Percentiles rank a stretch among this genome's conserved stretches.
phyloP scores from a whole-genome alignment of 35 echinoderm and acorn worm species.

The Apostichopus parvimensis region DNA sequence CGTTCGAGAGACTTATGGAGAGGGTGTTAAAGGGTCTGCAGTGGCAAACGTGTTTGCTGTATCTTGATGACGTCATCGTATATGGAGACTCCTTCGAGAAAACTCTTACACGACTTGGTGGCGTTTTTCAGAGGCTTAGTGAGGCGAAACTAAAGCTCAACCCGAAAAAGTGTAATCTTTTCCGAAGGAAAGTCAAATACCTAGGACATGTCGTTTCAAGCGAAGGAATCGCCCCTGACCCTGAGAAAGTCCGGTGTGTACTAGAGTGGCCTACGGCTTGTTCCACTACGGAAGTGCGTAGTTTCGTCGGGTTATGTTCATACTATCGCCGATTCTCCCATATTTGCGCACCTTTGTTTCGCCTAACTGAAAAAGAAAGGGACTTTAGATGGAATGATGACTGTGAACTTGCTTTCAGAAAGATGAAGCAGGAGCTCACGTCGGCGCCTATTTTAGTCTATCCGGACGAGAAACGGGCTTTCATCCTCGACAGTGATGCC shows the following conservation, averaged over 20 bases:
- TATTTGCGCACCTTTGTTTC: not conserved
- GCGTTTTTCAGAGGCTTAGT: too few relatives aligned
- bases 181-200: not conserved
- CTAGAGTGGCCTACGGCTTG: conserved; percentile 5
- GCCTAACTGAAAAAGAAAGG: not conserved
- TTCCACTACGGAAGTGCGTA: conserved; percentile 27
- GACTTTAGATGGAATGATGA: not conserved
- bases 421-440: conserved; percentile 34
- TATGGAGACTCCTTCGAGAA: too few relatives aligned
- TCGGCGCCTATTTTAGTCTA: conserved; percentile 68
- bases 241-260: not conserved
- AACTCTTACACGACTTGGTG: too few relatives aligned
- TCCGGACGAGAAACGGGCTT: conserved; percentile 31
- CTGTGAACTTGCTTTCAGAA: not conserved
- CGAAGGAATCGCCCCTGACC: not conserved
- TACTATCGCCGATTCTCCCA: conserved; percentile 31
- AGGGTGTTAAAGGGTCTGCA: too few relatives aligned
- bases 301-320: conserved; percentile 27
- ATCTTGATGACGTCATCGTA: too few relatives aligned
- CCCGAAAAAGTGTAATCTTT: not conserved
- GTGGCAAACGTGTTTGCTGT: too few relatives aligned
- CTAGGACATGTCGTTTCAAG: not conserved
- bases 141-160: too few relatives aligned
- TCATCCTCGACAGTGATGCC: conserved; percentile 76
- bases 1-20: too few relatives aligned